phyloP scores from a whole-genome alignment of 2,888 invertebrate species.

The Schrankia costaestrigalis region DNA sequence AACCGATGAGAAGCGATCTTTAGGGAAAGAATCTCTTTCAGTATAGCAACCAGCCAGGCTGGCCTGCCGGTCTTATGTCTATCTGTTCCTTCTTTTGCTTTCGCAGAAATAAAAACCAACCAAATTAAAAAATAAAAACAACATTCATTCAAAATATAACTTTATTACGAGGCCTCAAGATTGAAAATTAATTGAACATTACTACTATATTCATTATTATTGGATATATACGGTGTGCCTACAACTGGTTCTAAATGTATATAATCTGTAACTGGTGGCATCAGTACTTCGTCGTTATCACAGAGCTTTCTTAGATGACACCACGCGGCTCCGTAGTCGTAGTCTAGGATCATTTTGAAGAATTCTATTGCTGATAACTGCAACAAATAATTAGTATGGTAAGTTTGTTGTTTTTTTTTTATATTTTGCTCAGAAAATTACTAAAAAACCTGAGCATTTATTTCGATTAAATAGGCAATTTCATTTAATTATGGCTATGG shows the following conservation, averaged over 20 bases:
- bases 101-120: too few relatives aligned
- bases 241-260: conserved; percentile 37
- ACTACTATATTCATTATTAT: conserved; percentile 40
- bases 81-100: too few relatives aligned
- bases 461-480: too few relatives aligned
- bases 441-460: too few relatives aligned
- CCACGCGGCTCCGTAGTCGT: conserved; percentile 68
- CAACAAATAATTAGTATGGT: background rate
- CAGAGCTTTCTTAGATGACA: conserved; percentile 53
- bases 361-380: conserved; percentile 77
- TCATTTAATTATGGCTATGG: too few relatives aligned
- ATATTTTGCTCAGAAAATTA: too few relatives aligned
- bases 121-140: conserved; percentile 1
- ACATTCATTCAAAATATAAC: conserved; percentile 8
- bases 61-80: too few relatives aligned
- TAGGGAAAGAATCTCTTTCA: too few relatives aligned
- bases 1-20: too few relatives aligned
- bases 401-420: background rate
- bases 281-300: conserved; percentile 37
- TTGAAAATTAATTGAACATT: conserved; percentile 60
- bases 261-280: conserved; percentile 33
- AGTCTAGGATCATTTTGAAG: conserved; percentile 70
- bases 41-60: too few relatives aligned
- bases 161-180: conserved; percentile 31
- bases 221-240: conserved; percentile 52